A percentile compares a stretch with the other conserved stretches of the same genome.
Conservation (phyloP, 2,113 vertebrate genomes). For the Cyanoderma ruficeps region DNA sequence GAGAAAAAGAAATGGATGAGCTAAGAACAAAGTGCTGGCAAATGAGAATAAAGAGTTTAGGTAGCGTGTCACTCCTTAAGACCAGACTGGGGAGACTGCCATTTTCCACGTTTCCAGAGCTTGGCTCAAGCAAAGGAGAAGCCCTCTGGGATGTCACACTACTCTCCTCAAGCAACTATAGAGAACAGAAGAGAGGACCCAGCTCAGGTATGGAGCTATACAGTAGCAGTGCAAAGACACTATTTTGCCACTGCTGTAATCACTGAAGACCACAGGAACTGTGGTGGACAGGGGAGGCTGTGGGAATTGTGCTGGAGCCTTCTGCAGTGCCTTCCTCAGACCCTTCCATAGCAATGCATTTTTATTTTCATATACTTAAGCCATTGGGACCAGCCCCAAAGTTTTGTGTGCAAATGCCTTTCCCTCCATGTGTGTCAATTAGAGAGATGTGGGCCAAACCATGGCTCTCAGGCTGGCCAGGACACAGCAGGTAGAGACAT, state of each 20-base stretch:
- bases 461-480: not conserved
- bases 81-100: not conserved
- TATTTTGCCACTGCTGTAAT: not conserved
- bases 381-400: slow-evolving; percentile 6
- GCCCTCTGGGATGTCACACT: not conserved
- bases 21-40: not conserved
- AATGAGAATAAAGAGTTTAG: not conserved
- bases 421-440: not conserved
- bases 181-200: not conserved
- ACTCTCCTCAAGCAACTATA: not conserved
- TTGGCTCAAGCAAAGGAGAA: not conserved
- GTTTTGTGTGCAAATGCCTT: not conserved
- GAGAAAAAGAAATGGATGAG: not conserved
- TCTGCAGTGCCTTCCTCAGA: not conserved
- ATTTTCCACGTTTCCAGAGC: not conserved
- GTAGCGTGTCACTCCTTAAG: not conserved
- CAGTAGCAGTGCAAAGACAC: not conserved
- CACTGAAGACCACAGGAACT: not conserved
- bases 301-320: not conserved
- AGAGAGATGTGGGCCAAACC: not conserved
- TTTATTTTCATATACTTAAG: not conserved
- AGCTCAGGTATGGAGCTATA: not conserved
- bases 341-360: not conserved
- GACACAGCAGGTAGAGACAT: not conserved
- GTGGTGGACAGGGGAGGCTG: not conserved